These are phyloP conservation scores for Ispidina lecontei DNA, from an alignment of 2,797 vertebrate genomes.

Conservation along the genomic window DNA sequence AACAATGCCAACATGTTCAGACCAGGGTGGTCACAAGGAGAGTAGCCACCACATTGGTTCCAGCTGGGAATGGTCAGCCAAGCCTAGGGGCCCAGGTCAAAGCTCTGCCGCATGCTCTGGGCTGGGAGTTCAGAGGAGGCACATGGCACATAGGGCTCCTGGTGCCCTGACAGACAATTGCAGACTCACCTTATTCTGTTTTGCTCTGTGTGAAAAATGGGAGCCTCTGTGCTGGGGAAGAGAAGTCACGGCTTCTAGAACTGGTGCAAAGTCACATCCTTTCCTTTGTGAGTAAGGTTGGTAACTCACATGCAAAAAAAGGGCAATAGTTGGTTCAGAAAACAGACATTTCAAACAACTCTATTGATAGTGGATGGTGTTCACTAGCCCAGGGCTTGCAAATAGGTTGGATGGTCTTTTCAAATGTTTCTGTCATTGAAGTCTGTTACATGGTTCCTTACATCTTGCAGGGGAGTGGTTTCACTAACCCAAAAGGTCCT, in stretches of 20 bases:
- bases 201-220: background rate
- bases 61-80: background rate
- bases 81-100: fast-evolving
- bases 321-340: background rate
- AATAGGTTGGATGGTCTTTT: background rate
- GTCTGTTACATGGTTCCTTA: background rate
- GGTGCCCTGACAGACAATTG: background rate
- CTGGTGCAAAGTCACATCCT: background rate
- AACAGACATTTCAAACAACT: background rate
- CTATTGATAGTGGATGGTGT: background rate
- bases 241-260: background rate
- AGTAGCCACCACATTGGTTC: fast-evolving
- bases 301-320: background rate
- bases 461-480: background rate
- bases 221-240: background rate
- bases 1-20: fast-evolving
- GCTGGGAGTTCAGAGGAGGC: fast-evolving
- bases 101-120: background rate
- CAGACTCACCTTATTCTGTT: background rate
- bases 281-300: background rate
- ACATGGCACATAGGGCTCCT: fast-evolving
- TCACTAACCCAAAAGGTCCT: background rate
- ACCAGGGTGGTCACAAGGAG: background rate
- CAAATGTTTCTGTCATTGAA: background rate
- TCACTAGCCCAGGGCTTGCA: background rate